Base-by-base conservation (phyloP, 1,140 invertebrate species). In the Lordiphosa stackelbergi region DNA sequence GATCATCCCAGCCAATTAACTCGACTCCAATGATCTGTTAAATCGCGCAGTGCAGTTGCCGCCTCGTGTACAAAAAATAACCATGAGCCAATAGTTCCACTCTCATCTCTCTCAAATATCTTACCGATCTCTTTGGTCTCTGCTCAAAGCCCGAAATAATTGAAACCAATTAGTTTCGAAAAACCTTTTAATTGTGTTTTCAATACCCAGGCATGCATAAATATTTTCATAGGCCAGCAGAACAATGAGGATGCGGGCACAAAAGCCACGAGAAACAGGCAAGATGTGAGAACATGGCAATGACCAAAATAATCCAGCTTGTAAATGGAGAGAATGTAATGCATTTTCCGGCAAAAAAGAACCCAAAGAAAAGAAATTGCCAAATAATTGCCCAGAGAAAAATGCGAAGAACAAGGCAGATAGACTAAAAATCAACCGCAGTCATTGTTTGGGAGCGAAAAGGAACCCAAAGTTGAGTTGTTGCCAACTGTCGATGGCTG, bases 121-220 rank as follows among this genome's bases (percentile, higher is more conserved):
- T 46, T 28, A 55, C 19, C 16, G 49, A 53, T 53, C 48, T 66
- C 75, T 81, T 62, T 75, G 56, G 53, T 73, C 28, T 58, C 1
- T 74, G 73, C 40, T 68, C 66, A 60, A 36, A 58, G 72, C 38
- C 79, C 73, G 66, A 66, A 78, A 84, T 84, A 84, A 84, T 84
- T 84, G 73, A 84, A 84, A 84, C 70, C 79, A 84, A 84, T 84
- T 84, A 84, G 79, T 83, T 84, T 74, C 52, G 58, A 84, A 84
- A 84, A 84, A 84, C 79, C 79, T 72, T 84, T 84, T 84, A 84
- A 84, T 84, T 84, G 79, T 81, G 71, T 60, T 62, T 55, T 58
- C 52, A 63, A 49, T 78, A 57, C 53, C 49, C 51, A 47, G 54
- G 56, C 73, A 73, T 73, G 69, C 60, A 62, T 78, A 84, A 85